Evolutionary conservation across 2,797 vertebrate species (phyloP), one percentile per base, ranked within the genome.

Genomic region (Corythornis leucogaster): DNA sequence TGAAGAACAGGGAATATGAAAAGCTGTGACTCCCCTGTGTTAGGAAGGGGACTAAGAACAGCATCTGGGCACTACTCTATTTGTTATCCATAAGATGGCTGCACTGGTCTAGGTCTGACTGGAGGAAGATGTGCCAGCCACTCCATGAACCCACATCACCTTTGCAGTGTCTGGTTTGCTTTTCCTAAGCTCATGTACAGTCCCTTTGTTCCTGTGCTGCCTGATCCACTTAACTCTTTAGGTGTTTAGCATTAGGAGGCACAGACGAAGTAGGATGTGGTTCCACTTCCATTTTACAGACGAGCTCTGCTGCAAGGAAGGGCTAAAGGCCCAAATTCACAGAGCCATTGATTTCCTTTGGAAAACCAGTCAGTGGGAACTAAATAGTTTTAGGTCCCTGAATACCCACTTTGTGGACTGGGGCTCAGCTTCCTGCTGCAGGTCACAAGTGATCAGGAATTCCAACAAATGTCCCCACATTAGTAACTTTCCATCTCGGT

Each of bases 341-440:
- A 46, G 63, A 61, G 80, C 74, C 63, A 5, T 90, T 92, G 73
- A 66, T 81, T 91, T 87, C 74, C 78, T 94, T 94, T 84, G 90
- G 83, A 88, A 86, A 90, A 54, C 4, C 71, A 70, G 57, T 94
- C 88, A 76, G 15, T 93, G 71, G 63, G 94, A 95, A 95, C 91
- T 77, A 91, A 94, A 81, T 25, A 67, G 86, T 79, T 94, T 86
- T 55, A 70, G 78, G 67, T 25, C 50, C 31, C 68, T 92, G 83
- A 94, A 92, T 91, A 12, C 55, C 22, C 3, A 8, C 85, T 84
- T 86, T 79, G 80, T 86, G 90, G 59, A 15, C 4, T 3, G 21
- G 75, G 78, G 70, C 74, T 94, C 58, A 58, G 80, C 30, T 59
- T 28, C 19, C 38, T n/a, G 48, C 83, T 88, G 73, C 55, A 69